Conservation (phyloP, 2,797 vertebrate genomes). For the Zonotrichia albicollis region DNA sequence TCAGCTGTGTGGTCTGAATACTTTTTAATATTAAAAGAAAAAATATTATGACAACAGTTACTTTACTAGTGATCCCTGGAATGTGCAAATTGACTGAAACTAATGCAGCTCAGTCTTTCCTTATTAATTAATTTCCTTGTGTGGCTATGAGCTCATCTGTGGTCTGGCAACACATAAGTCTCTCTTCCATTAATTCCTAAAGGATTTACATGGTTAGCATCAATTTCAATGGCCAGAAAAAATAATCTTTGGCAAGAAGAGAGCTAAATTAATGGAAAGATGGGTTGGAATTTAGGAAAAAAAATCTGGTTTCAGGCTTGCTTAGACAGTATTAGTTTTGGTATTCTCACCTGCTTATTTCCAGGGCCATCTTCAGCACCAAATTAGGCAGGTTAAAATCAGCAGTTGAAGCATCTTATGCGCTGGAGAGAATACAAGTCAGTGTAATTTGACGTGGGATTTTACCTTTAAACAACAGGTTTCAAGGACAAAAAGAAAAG, state of each 20-base stretch:
- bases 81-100: conserved; percentile 70
- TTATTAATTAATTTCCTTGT: conserved; percentile 69
- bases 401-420: background rate
- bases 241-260: conserved; percentile 21
- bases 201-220: conserved; percentile 42
- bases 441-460: background rate
- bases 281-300: background rate
- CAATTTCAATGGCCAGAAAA: conserved; percentile 46
- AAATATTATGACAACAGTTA: conserved; percentile 70
- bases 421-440: background rate
- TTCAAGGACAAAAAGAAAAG: background rate
- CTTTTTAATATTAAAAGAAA: conserved; percentile 63
- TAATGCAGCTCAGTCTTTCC: conserved; percentile 68
- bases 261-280: background rate
- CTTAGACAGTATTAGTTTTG: background rate
- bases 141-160: conserved; percentile 65
- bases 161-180: conserved; percentile 58
- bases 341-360: background rate
- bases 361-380: background rate
- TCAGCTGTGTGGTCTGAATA: conserved; percentile 62
- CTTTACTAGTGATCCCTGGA: conserved; percentile 68
- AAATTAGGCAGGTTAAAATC: background rate
- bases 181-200: conserved; percentile 52
- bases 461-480: background rate
- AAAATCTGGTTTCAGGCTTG: background rate